These are phyloP conservation scores for Silurus lanzhouensis DNA, from an alignment of 2,797 vertebrate species.

Conservation along the genomic window DNA sequence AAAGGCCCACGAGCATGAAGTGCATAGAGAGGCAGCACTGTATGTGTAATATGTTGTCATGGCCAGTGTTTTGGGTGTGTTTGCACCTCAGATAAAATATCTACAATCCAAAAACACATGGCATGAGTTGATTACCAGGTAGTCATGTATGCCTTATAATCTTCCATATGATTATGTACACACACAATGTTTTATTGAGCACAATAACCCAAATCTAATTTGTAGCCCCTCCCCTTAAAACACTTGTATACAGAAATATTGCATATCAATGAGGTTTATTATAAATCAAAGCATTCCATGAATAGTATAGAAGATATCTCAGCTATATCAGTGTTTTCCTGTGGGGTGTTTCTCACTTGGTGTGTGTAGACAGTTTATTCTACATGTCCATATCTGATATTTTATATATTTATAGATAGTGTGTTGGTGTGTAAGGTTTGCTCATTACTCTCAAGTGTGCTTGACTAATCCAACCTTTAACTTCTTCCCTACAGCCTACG, in stretches of 20 bases:
- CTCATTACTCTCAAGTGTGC: not conserved
- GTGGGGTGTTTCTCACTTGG: not conserved
- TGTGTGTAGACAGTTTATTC: not conserved
- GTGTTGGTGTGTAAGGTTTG: not conserved
- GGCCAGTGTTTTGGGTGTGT: not conserved
- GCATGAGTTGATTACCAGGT: not conserved
- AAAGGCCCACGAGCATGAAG: not conserved
- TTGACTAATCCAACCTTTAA: not conserved
- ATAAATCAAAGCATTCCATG: not conserved
- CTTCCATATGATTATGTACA: not conserved
- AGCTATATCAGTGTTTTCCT: not conserved
- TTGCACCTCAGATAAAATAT: not conserved
- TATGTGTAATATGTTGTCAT: not conserved
- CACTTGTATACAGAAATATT: not conserved
- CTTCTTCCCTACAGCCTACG: slow-evolving; percentile 78
- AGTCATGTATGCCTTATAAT: not conserved
- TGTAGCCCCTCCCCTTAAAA: not conserved
- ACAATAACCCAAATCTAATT: not conserved
- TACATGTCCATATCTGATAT: not conserved
- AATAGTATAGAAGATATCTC: not conserved
- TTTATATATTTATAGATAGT: not conserved
- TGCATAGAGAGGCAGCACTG: not conserved
- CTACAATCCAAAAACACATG: not conserved
- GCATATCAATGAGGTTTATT: not conserved
- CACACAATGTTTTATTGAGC: not conserved